Conservation (phyloP, 2,888 invertebrate genomes). For the Tethea ocularis region DNA sequence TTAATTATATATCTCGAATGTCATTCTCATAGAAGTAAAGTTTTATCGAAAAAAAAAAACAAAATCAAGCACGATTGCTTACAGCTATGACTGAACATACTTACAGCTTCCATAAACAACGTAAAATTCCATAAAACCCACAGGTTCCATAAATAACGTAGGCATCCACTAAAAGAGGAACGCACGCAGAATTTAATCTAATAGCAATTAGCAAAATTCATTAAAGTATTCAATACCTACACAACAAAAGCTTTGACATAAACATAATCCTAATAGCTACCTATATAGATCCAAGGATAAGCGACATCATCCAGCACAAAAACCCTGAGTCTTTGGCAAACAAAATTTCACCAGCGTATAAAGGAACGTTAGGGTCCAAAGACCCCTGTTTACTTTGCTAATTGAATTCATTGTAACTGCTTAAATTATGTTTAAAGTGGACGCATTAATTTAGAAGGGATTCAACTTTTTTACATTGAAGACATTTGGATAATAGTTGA, state of each 20-base stretch:
- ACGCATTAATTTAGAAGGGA: constrained; percentile 50
- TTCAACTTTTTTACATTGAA: constrained; percentile 42
- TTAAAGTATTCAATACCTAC: background rate
- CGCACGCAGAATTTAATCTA: too few relatives aligned
- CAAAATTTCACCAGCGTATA: constrained; percentile 50
- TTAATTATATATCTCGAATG: too few relatives aligned
- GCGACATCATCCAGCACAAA: constrained; percentile 14
- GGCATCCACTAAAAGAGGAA: too few relatives aligned
- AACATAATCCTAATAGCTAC: background rate
- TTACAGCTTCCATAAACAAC: too few relatives aligned
- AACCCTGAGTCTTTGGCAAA: constrained; percentile 51
- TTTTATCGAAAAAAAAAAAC: too few relatives aligned
- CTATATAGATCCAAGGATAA: constrained; percentile 37
- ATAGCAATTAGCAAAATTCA: background rate
- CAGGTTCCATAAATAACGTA: too few relatives aligned
- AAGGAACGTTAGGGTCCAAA: constrained; percentile 47
- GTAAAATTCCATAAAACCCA: too few relatives aligned
- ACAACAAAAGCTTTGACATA: too few relatives aligned
- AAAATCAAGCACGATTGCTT: too few relatives aligned
- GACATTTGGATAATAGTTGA: constrained; percentile 22
- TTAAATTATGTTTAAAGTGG: constrained; percentile 70
- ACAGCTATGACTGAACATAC: too few relatives aligned
- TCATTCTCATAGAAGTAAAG: too few relatives aligned
- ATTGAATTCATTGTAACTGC: constrained; percentile 79
- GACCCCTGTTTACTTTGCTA: constrained; percentile 73